A percentile compares a stretch with the other conserved stretches of the same genome.
Evolutionary conservation across 2,113 vertebrate genomes (phyloP).

Genomic region (Redunca redunca): DNA sequence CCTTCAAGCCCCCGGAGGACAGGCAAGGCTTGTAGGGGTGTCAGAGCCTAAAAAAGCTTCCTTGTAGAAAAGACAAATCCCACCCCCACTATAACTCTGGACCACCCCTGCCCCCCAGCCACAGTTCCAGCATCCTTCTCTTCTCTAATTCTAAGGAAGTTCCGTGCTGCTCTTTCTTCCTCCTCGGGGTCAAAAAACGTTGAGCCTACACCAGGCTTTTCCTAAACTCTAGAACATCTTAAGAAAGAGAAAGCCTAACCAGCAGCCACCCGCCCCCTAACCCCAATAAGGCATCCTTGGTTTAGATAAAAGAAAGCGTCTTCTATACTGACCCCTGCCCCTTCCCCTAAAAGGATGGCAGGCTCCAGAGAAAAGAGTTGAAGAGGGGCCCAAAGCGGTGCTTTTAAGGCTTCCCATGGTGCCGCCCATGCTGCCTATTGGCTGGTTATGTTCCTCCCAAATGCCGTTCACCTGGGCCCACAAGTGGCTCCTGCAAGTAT

Average conservation of each 20-base stretch:
- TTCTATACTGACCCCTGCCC: accelerated
- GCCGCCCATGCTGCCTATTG: background rate
- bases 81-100: accelerated
- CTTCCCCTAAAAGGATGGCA: accelerated
- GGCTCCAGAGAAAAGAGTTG: accelerated
- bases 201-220: accelerated
- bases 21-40: accelerated
- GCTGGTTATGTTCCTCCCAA: background rate
- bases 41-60: background rate
- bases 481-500: accelerated
- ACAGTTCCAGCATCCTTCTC: accelerated
- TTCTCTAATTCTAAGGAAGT: accelerated
- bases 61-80: accelerated
- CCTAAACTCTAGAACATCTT: accelerated
- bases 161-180: accelerated
- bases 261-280: accelerated
- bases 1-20: accelerated
- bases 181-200: accelerated
- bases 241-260: background rate
- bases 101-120: background rate
- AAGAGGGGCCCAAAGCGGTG: accelerated
- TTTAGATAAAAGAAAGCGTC: accelerated
- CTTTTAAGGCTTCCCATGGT: background rate
- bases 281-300: accelerated
- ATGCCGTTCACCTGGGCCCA: conserved; percentile 5